Conservation (phyloP, 2,113 vertebrate species). For the Odocoileus hemionus region DNA sequence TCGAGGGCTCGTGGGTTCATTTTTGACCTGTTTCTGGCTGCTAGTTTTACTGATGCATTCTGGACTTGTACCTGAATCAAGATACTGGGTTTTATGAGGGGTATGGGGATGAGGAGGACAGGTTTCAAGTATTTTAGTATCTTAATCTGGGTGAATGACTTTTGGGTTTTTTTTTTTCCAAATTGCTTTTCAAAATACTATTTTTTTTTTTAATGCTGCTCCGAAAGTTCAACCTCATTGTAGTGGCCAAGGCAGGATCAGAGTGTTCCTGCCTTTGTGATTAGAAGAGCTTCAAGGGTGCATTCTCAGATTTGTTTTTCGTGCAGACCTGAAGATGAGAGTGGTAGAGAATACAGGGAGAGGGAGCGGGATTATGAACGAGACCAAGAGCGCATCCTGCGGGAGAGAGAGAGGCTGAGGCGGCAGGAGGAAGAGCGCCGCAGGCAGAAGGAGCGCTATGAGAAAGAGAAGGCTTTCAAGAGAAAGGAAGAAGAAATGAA, state of each 20-base stretch:
- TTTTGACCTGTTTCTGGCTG: constrained; percentile 44
- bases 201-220: background rate
- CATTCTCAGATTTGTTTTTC: constrained; percentile 62
- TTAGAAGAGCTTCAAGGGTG: background rate
- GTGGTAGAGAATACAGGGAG: constrained; percentile 89
- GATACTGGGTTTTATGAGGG: background rate
- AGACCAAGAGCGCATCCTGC: constrained; percentile 89
- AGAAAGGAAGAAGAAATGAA: constrained; percentile 91
- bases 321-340: constrained; percentile 88
- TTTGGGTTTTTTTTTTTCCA: background rate
- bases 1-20: constrained; percentile 66
- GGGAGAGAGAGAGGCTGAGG: constrained; percentile 88
- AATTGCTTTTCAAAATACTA: background rate
- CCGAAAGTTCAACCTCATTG: background rate
- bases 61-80: background rate
- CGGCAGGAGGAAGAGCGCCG: constrained; percentile 94
- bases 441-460: constrained; percentile 91
- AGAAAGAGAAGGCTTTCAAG: constrained; percentile 89
- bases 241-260: background rate
- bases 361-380: constrained; percentile 89
- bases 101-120: background rate
- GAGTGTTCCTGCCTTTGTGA: background rate
- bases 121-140: background rate
- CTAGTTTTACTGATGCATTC: constrained; percentile 40
- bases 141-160: background rate